Base-by-base conservation (phyloP, 2,113 vertebrate genomes). In the Aptenodytes patagonicus region DNA sequence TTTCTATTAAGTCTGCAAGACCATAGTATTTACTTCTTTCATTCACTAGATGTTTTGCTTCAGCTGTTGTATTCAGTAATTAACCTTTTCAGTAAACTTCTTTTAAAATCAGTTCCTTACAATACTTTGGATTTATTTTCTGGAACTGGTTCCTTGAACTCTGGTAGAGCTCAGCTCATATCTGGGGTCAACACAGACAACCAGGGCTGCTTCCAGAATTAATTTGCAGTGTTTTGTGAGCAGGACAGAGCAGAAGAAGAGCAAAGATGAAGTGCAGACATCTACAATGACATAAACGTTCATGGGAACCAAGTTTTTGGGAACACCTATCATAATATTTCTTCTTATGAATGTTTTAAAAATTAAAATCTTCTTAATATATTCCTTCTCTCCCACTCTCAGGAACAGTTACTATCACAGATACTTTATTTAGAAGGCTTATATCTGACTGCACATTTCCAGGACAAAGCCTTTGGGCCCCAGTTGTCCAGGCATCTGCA, bases 211-310 rank as follows among this genome's bases (percentile, higher is more conserved):
- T 90, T 88, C 38, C 58, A 90, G 54, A 93, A 70, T 17, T 36
- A 40, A 34, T 66, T 80, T 94, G 32, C 51, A 54, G 16, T 1
- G 2, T 80, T 86, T 90, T 83, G 24, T 62, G 22, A 81, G 42
- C 11, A 83, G 38, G 29, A 61, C 17, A 65, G 55, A 89, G 65
- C 32, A 95, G 42, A 81, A 86, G 19, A 81, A 76, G 36, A 91
- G 36, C 54, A n/a, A 86, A 83, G 46, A 61, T 64, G 5, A 79
- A 93, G 20, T 21, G 34, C 28, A 80, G 42, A 44, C 11, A 6
- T 51, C 88, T 42, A 38, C 17, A 69, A 12, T 58, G 46, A 20
- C 36, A 69, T 29, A 47, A 6, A 25, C 0, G 0, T 47, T 62
- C 31, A 38, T 4, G 10, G 60, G 44, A 93, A 69, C 8, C 15